Evolutionary conservation across 92 coral and sea anemone genomes (phyloP).

Genomic region (Porites evermanni): DNA sequence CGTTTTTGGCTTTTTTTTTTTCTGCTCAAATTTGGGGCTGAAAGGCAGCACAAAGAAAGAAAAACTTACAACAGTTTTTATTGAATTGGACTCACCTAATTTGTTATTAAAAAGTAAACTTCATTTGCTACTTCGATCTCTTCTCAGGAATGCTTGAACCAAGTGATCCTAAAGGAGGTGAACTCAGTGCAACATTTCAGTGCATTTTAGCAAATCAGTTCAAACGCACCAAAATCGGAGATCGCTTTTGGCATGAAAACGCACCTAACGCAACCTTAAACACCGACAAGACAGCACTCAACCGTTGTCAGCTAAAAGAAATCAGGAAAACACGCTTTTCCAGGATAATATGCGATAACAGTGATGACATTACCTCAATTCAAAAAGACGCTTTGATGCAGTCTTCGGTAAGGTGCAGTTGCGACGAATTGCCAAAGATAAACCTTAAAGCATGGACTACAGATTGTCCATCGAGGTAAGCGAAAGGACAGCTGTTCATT

Average conservation of each 20-base stretch:
- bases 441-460: too few relatives aligned
- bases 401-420: too few relatives aligned
- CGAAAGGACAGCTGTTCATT: not conserved
- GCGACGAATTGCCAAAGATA: too few relatives aligned
- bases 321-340: constrained; percentile 13
- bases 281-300: not conserved
- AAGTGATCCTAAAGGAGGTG: constrained; percentile 5
- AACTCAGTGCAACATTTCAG: constrained; percentile 63
- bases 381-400: not conserved
- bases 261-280: not conserved
- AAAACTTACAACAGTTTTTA: too few relatives aligned
- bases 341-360: constrained; percentile 11
- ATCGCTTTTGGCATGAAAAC: constrained; percentile 32
- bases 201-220: constrained; percentile 64
- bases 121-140: not conserved
- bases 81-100: too few relatives aligned
- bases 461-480: not conserved
- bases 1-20: too few relatives aligned
- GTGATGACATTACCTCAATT: constrained; percentile 7
- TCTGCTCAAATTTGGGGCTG: too few relatives aligned
- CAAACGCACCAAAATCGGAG: constrained; percentile 28
- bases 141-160: constrained; percentile 1
- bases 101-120: not conserved
- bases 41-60: too few relatives aligned
- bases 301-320: constrained; percentile 9